Conservation (phyloP, 2,113 vertebrate species). For the Callipepla californica region DNA sequence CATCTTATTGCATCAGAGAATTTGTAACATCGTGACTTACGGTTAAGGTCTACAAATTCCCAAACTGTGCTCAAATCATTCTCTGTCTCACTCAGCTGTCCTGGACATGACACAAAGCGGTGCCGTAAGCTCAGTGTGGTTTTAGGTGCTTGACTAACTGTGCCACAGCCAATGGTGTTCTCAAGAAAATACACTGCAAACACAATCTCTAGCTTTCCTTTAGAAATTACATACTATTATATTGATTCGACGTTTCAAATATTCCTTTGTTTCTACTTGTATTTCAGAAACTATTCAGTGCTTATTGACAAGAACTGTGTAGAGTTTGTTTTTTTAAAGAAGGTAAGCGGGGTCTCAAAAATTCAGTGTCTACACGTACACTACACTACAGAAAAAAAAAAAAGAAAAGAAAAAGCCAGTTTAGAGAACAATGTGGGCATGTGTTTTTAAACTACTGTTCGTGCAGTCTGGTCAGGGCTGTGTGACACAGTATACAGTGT, state of each 20-base stretch:
- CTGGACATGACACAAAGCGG: background rate
- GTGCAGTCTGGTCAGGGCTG: slow-evolving; percentile 74
- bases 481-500: slow-evolving; percentile 83
- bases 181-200: background rate
- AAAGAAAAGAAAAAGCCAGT: slow-evolving; percentile 10
- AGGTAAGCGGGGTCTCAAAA: slow-evolving; percentile 30
- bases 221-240: background rate
- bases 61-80: background rate
- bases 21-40: background rate
- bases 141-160: background rate
- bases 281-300: background rate
- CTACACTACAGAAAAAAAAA: background rate
- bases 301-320: background rate
- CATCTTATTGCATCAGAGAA: background rate
- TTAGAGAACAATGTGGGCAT: slow-evolving; percentile 75
- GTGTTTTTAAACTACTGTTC: slow-evolving; percentile 79
- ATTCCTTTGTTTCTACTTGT: background rate
- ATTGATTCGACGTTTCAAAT: background rate
- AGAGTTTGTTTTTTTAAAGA: background rate
- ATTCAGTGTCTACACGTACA: slow-evolving; percentile 53
- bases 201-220: background rate
- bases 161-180: background rate
- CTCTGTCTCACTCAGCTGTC: background rate
- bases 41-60: background rate
- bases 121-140: background rate